Evolutionary conservation across 2,888 invertebrate species (phyloP), one percentile per base, ranked within the genome.

Genomic region (Xanthia icteritia): DNA sequence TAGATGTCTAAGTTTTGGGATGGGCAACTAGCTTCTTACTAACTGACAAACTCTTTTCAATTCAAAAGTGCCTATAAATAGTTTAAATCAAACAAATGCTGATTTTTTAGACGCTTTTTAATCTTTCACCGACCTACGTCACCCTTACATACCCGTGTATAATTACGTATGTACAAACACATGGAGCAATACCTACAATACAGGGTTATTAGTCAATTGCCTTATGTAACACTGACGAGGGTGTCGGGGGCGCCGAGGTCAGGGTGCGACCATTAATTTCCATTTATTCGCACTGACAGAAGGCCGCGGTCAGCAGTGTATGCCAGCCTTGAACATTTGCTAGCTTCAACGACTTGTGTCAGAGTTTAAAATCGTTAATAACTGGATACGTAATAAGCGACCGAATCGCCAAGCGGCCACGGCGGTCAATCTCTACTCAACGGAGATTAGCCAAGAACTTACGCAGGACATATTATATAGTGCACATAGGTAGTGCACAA

Each of bases 221-320:
- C 79, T 82, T 84, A 83, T 77, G 80, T 82, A 84, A 81, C 73
- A 65, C 64, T 76, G 83, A 85, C 85, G 70, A 79, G 84, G 86
- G 82, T 84, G 77, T 51, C 20, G 51, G 67, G 64, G 20, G 58
- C 20, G 76, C 42, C 31, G 82, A 83, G 89, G 86, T 83, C 81
- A 79, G 90, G 86, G 84, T 76, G 84, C 83, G 79, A 86, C 92
- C 94, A 94, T 94, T 94, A 94, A 94, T 94, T 93, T 94, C 92
- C 93, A 94, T 94, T 93, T 93, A 94, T 92, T 90, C 90, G 73
- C 86, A 83, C 91, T 92, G 94, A 93, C 94, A 93, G 93, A 90
- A 92, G 92, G 73, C 81, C 61, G 83, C 78, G 81, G 85, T 77
- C 78, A 80, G 54, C 60, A 23, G 84, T 88, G 85, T 89, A 84